Conservation (phyloP, 2,113 vertebrate genomes). For the Abramis brama region DNA sequence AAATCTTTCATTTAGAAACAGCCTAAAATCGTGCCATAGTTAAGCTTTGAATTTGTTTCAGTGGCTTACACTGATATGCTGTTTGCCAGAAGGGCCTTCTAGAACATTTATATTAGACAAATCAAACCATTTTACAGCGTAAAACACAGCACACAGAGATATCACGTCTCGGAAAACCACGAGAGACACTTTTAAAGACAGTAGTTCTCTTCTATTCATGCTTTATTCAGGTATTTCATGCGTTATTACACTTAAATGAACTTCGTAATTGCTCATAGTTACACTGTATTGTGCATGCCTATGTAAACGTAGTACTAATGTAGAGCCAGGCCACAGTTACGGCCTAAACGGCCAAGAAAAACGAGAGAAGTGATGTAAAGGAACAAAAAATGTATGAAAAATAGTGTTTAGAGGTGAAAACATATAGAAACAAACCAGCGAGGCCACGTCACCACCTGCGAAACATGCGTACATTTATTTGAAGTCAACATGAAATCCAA, state of each 20-base stretch:
- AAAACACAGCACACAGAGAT: slow-evolving; percentile 13
- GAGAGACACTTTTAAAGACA: slow-evolving; percentile 22
- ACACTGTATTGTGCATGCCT: slow-evolving; percentile 42
- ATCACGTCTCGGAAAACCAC: neutral
- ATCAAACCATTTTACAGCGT: slow-evolving; percentile 13
- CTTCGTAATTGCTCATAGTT: slow-evolving; percentile 34
- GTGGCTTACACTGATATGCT: slow-evolving; percentile 31
- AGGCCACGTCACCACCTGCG: neutral
- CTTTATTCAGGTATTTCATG: slow-evolving; percentile 38
- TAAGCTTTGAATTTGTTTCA: slow-evolving; percentile 19
- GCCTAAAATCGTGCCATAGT: slow-evolving; percentile 30
- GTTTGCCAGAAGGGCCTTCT: slow-evolving; percentile 33
- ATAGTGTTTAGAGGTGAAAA: slow-evolving; percentile 13
- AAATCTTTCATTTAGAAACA: slow-evolving; percentile 30
- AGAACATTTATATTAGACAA: slow-evolving; percentile 28
- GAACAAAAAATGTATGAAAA: neutral
- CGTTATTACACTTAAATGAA: slow-evolving; percentile 32
- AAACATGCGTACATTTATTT: neutral
- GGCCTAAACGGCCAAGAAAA: neutral
- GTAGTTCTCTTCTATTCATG: slow-evolving; percentile 24
- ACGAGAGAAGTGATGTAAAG: neutral
- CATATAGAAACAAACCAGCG: neutral
- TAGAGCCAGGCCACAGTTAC: slow-evolving; percentile 11
- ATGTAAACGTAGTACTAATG: slow-evolving; percentile 19
- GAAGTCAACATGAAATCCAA: neutral